phyloP scores from a whole-genome alignment of 2,888 invertebrate species.

The Thecocarcelia acutangulata region DNA sequence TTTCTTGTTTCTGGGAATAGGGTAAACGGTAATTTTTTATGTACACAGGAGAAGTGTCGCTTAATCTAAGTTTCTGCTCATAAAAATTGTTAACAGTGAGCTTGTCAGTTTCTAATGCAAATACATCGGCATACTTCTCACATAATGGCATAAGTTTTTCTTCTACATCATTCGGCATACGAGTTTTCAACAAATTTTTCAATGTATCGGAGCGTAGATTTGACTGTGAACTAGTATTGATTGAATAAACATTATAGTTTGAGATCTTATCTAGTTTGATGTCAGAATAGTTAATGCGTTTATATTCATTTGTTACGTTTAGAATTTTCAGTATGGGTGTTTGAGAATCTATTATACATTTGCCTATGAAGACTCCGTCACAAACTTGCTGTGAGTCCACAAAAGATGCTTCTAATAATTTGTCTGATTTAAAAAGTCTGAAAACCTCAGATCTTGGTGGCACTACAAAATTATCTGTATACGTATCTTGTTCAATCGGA shows the following conservation, averaged over 20 bases:
- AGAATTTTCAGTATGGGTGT: slow-evolving; percentile 1
- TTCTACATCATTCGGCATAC: neutral
- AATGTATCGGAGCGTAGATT: neutral
- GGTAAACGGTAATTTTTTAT: no score
- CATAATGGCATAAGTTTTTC: no score
- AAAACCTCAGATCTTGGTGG: neutral
- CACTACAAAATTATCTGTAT: no score
- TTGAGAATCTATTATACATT: neutral
- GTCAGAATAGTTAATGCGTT: slow-evolving; percentile 1
- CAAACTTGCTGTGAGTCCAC: neutral
- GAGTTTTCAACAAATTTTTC: neutral
- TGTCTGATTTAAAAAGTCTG: neutral
- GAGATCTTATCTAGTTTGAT: neutral
- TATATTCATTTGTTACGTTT: neutral
- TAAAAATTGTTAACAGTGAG: neutral
- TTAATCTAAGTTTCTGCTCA: no score
- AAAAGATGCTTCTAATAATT: neutral
- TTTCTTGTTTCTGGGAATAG: no score
- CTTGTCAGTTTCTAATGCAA: neutral
- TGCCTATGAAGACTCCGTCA: neutral
- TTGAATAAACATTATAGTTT: neutral
- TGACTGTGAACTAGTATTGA: neutral
- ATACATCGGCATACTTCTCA: neutral
- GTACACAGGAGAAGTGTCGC: no score
- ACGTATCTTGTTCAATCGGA: no score